Evolutionary conservation across 2,113 vertebrate species (phyloP).

Genomic region (Barnardius zonarius): DNA sequence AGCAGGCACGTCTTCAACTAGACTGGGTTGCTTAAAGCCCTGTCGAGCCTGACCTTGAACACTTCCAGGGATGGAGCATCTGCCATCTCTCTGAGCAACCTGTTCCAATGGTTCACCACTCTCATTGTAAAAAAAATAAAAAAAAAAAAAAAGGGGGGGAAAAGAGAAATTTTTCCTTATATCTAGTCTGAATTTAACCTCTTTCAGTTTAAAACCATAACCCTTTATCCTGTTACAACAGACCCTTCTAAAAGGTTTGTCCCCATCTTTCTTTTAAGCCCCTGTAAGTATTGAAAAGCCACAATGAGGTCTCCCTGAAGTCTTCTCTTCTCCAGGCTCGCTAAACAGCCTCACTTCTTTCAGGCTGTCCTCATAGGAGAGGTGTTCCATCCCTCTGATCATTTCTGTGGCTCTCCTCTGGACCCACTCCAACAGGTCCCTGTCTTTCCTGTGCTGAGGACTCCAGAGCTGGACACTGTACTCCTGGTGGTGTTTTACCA

Average conservation of each 20-base stretch:
- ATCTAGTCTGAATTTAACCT: background rate
- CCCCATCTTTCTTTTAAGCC: background rate
- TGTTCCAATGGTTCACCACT: background rate
- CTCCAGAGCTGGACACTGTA: background rate
- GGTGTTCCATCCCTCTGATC: background rate
- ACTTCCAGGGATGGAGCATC: background rate
- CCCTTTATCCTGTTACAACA: background rate
- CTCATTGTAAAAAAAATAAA: background rate
- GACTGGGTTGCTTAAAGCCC: background rate
- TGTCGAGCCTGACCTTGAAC: fast-evolving
- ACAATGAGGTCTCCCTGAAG: background rate
- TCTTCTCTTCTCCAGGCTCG: background rate
- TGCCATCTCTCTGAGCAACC: background rate
- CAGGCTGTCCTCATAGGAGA: background rate
- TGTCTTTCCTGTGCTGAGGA: background rate
- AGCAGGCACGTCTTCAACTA: background rate
- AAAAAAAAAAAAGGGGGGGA: too few relatives aligned
- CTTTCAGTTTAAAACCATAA: background rate
- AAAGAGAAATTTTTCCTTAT: background rate
- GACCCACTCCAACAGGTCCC: background rate
- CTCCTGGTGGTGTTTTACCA: background rate
- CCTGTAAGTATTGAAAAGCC: background rate
- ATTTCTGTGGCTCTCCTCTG: background rate
- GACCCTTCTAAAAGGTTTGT: background rate
- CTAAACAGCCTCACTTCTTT: background rate